Evolutionary conservation across 1,140 invertebrate genomes (phyloP).

Genomic region (Drosophila azteca): DNA sequence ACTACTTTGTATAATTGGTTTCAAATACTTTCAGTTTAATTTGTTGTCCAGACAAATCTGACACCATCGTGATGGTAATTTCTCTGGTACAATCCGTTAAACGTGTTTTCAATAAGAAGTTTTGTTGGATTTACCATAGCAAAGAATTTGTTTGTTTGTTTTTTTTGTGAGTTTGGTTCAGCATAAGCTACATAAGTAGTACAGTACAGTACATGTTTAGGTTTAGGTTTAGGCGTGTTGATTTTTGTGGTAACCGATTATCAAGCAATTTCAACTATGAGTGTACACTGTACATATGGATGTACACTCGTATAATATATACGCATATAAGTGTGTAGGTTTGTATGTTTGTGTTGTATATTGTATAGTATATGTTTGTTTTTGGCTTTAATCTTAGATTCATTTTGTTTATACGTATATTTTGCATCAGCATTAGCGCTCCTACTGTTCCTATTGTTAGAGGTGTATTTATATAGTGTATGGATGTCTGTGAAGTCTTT

Average conservation of each 20-base stretch:
- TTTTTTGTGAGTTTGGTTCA: constrained; percentile 39
- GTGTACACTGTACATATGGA: constrained; percentile 44
- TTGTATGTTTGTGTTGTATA: constrained; percentile 47
- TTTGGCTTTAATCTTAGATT: constrained; percentile 81
- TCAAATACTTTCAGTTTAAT: constrained; percentile 72
- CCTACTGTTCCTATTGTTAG: constrained; percentile 36
- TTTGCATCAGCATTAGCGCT: constrained; percentile 28
- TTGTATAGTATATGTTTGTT: constrained; percentile 66
- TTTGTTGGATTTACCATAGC: constrained; percentile 28
- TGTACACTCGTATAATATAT: constrained; percentile 33
- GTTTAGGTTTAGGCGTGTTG: constrained; percentile 57
- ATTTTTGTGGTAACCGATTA: constrained; percentile 66
- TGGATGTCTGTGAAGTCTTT: constrained; percentile 52
- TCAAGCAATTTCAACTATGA: constrained; percentile 78
- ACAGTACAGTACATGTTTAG: too few relatives aligned
- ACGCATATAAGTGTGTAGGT: constrained; percentile 4
- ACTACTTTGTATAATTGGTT: constrained; percentile 70
- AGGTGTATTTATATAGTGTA: constrained; percentile 40
- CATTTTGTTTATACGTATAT: constrained; percentile 69
- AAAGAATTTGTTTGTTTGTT: constrained; percentile 32
- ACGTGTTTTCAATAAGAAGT: constrained; percentile 25
- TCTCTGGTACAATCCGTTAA: constrained; percentile 20
- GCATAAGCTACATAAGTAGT: constrained; percentile 43
- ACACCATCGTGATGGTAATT: constrained; percentile 34
- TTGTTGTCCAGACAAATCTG: constrained; percentile 36